Percentiles rank a stretch among this genome's conserved stretches.
phyloP scores from a whole-genome alignment of 1,140 invertebrate genomes.

The Aphidius ervi region DNA sequence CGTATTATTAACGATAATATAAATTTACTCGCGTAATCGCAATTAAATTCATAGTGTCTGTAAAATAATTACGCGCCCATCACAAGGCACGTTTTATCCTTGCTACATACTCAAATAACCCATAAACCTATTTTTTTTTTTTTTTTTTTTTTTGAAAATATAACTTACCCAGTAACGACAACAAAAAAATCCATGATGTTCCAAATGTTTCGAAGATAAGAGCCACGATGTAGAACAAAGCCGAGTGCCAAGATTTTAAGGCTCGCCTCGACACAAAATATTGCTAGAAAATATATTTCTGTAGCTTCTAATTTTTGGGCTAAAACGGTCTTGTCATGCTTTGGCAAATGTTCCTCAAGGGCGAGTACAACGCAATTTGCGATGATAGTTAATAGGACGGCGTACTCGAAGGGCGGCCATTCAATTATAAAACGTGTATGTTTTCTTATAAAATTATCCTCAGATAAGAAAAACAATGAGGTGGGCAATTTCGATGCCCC shows the following conservation, averaged over 20 bases:
- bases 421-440: conserved; percentile 99
- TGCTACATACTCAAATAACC: not conserved
- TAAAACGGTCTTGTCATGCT: conserved; percentile 96
- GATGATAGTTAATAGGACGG: conserved; percentile 99
- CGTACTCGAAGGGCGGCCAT: conserved; percentile 99
- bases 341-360: conserved; percentile 97
- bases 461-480: conserved; percentile 96
- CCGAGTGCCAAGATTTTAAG: no score
- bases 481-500: conserved; percentile 75
- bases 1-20: no score
- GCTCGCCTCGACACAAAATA: no score
- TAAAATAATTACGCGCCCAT: conserved; percentile 2
- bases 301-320: conserved; percentile 98
- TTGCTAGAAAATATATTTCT: conserved; percentile 99
- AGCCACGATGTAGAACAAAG: no score
- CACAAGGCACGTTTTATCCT: conserved; percentile 3
- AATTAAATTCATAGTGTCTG: conserved; percentile 1
- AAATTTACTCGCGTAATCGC: conserved; percentile 1
- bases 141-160: not conserved
- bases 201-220: no score
- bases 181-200: no score
- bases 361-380: conserved; percentile 99
- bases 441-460: conserved; percentile 94
- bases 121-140: not conserved
- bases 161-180: no score